Evolutionary conservation across 92 coral and sea anemone genomes (phyloP), one percentile per base, ranked within the genome.

Genomic region (Porites lobata): DNA sequence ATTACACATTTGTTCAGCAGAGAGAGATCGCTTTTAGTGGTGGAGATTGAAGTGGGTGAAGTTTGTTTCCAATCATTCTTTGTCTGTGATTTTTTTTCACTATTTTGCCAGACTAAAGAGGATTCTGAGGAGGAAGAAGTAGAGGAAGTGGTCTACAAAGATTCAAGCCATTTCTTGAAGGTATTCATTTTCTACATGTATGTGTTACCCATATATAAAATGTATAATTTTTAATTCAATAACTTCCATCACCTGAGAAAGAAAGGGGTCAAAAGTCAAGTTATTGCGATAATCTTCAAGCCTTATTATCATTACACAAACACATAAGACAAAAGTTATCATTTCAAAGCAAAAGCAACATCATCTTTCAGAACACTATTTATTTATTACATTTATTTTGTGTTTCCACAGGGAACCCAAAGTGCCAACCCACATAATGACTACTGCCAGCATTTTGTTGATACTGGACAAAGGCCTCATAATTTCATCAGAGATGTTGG

Each of bases 341-440:
- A 29, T 29, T 29, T 29, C 32, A 29, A 29, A 29, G 3, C 32
- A 29, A 29, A 29, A 29, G 8, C 51, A 29, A 15, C 29, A 9
- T 47, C 17, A 50, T 50, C 62, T 56, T 62, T 38, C 15, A 24
- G 2, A 65, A 6, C 19, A 15, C 5, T 59, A 8, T 22, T 15
- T 20, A 29, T 61, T 65, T 15, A n/a, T 26, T 61, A 29, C 24
- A 2, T 24, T 26, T 69, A 24, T 22, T 65, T 32, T 47, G 20
- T 9, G 57, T 56, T 12, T 52, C 57, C 18, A 50, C 71, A 97
- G 99, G 99, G 99, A 22, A 97, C 99, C 24, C 99, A 97, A 85
- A 97, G 99, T 91, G 99, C 99, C 11, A 97, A 97, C 74, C 99
- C 99, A 9, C 99, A 97, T 80, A 97, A 97, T 83, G 99, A 97